Percentiles rank a stretch among this genome's conserved stretches.
Evolutionary conservation across 1,140 invertebrate species (phyloP).

Genomic region (Microplitis mediator): DNA sequence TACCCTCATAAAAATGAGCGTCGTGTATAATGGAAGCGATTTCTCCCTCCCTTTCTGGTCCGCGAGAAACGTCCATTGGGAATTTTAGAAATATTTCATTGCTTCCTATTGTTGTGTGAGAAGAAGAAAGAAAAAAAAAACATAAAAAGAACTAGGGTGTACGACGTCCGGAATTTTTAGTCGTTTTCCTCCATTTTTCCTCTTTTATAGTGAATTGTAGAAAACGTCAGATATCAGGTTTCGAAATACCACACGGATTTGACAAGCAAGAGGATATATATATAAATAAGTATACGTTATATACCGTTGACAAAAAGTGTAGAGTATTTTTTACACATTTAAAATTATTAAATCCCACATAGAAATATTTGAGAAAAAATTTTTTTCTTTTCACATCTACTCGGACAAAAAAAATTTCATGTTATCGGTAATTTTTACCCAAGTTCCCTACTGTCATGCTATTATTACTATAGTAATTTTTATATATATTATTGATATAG

Average conservation of each 20-base stretch:
- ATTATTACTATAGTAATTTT: too few relatives aligned
- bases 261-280: too few relatives aligned
- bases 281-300: too few relatives aligned
- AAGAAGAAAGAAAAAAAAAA: constrained; percentile 1
- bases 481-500: too few relatives aligned
- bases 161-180: constrained; percentile 49
- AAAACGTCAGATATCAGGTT: constrained; percentile 13
- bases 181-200: constrained; percentile 19
- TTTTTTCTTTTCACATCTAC: too few relatives aligned
- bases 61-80: constrained; percentile 42
- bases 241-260: constrained; percentile 7
- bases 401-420: too few relatives aligned
- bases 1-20: constrained; percentile 47
- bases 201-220: not conserved
- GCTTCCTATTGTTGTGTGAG: constrained; percentile 45
- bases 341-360: too few relatives aligned
- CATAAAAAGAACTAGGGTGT: not conserved
- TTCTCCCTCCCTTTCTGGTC: not conserved
- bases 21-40: constrained; percentile 53
- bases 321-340: not conserved
- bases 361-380: too few relatives aligned
- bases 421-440: too few relatives aligned
- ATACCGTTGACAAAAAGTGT: not conserved
- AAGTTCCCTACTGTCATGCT: too few relatives aligned
- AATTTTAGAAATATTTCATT: constrained; percentile 47